phyloP scores from a whole-genome alignment of 1,140 invertebrate genomes.

The Brachionus koreanus region DNA sequence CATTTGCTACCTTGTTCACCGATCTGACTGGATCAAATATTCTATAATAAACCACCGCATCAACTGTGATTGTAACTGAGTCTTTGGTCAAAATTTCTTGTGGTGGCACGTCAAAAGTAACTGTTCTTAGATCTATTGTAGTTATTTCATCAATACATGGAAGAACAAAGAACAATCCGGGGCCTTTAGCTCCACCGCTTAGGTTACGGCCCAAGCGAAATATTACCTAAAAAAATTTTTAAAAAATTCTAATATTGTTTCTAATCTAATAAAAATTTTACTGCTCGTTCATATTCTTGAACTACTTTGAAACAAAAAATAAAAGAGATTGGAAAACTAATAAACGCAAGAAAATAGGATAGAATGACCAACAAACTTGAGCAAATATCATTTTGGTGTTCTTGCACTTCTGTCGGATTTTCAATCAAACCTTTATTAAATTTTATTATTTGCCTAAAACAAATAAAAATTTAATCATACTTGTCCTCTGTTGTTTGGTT shows the following conservation, averaged over 20 bases:
- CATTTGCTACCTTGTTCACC: conserved; percentile 46
- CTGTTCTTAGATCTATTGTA: conserved; percentile 46
- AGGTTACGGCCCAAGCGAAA: conserved; percentile 28
- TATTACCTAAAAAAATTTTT: conserved; percentile 1
- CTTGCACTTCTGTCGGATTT: neutral
- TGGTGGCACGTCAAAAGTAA: conserved; percentile 46
- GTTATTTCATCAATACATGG: conserved; percentile 45
- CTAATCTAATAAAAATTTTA: conserved; percentile 9
- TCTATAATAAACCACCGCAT: conserved; percentile 43
- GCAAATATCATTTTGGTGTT: conserved; percentile 28
- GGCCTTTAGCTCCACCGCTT: conserved; percentile 36
- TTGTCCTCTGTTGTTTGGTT: neutral
- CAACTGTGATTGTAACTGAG: conserved; percentile 46
- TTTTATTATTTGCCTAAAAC: neutral
- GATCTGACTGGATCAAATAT: conserved; percentile 8
- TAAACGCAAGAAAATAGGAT: neutral
- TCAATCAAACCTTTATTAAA: conserved; percentile 11
- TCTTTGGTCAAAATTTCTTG: conserved; percentile 47
- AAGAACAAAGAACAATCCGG: conserved; percentile 46
- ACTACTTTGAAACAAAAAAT: conserved; percentile 43
- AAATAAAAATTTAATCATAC: neutral
- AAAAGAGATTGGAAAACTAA: conserved; percentile 41
- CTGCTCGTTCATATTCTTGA: conserved; percentile 46
- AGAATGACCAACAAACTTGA: conserved; percentile 8
- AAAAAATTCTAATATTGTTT: neutral